phyloP scores from a whole-genome alignment of 2,888 invertebrate species.

The Troides oblongomaculatus region DNA sequence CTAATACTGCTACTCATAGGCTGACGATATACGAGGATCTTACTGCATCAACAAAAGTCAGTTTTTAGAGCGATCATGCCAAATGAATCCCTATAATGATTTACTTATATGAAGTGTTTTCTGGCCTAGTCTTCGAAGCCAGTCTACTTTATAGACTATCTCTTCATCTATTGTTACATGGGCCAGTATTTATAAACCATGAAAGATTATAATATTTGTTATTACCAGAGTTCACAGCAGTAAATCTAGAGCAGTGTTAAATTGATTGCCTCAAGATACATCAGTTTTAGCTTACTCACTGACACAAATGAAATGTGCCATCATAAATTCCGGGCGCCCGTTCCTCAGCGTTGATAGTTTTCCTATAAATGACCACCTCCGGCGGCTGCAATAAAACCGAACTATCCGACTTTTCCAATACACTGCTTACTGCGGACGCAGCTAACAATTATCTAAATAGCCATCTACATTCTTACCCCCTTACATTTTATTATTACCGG shows the following conservation, averaged over 20 bases:
- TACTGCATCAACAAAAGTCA: too few relatives aligned
- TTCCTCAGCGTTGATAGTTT: conserved; percentile 67
- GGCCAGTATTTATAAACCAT: background rate
- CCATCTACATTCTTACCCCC: conserved; percentile 80
- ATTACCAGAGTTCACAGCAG: background rate
- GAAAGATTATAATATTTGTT: background rate
- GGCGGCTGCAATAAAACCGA: conserved; percentile 68
- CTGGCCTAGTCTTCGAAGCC: too few relatives aligned
- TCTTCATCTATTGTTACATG: background rate
- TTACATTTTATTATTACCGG: conserved; percentile 80
- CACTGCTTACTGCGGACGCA: conserved; percentile 68
- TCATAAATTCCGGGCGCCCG: conserved; percentile 61
- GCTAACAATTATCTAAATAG: conserved; percentile 81
- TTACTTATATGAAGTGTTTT: too few relatives aligned
- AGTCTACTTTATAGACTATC: background rate
- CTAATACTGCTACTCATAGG: too few relatives aligned
- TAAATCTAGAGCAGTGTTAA: conserved; percentile 24
- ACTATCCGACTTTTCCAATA: conserved; percentile 75
- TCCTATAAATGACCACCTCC: conserved; percentile 75
- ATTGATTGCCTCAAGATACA: conserved; percentile 41
- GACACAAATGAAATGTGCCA: conserved; percentile 59
- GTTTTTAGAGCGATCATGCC: too few relatives aligned
- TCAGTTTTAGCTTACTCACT: conserved; percentile 32
- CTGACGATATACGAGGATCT: too few relatives aligned
- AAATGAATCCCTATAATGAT: too few relatives aligned